Conservation (phyloP, 2,113 vertebrate genomes). For the Stigmatopora nigra region DNA sequence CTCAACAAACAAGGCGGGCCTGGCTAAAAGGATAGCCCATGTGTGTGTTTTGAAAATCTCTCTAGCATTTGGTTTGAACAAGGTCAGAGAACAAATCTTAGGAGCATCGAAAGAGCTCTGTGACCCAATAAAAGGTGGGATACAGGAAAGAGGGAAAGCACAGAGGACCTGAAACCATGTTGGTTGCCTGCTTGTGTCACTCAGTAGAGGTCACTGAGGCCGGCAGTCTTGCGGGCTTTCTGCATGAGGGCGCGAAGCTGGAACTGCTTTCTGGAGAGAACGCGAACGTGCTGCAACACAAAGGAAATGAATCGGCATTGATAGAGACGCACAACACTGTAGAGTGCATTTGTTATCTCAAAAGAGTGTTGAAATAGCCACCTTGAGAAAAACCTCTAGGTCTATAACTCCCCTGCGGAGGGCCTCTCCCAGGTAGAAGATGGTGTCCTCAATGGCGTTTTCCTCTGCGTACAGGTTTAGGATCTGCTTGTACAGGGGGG, state of each 20-base stretch:
- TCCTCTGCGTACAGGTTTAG: conserved; percentile 96
- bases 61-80: conserved; percentile 15
- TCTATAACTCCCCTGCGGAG: conserved; percentile 92
- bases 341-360: background rate
- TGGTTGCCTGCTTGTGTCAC: conserved; percentile 23
- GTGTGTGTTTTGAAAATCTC: conserved; percentile 10
- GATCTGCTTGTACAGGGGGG: conserved; percentile 97
- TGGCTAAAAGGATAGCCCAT: conserved; percentile 9
- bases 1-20: conserved; percentile 29
- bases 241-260: conserved; percentile 98
- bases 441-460: conserved; percentile 98
- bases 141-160: conserved; percentile 17
- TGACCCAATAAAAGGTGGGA: conserved; percentile 26
- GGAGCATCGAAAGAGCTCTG: conserved; percentile 17
- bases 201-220: conserved; percentile 97
- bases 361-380: conserved; percentile 39
- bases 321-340: background rate
- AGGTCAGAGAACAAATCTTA: background rate
- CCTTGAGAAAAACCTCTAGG: conserved; percentile 97
- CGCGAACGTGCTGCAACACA: conserved; percentile 83
- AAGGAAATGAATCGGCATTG: conserved; percentile 8
- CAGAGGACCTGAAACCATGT: conserved; percentile 28
- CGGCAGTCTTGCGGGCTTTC: conserved; percentile 96
- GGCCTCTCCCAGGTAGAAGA: conserved; percentile 97
- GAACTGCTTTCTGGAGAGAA: conserved; percentile 97